Evolutionary conservation across 30 jellyfish, hydroid and myxozoan species (phyloP).

Genomic region (Clytia hemisphaerica): DNA sequence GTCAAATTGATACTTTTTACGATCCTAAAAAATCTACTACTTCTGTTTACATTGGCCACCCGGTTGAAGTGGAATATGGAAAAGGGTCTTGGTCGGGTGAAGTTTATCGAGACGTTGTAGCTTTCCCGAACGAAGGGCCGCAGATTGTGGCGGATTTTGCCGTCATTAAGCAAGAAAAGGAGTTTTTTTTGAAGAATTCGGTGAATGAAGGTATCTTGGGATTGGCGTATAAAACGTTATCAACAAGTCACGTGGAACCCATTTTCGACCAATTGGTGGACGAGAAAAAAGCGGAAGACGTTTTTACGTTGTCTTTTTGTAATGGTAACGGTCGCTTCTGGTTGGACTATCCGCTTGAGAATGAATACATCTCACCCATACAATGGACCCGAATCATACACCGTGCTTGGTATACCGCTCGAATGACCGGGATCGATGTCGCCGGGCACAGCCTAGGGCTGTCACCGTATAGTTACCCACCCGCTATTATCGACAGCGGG

Average conservation of each 20-base stretch:
- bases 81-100: constrained; percentile 99
- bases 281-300: constrained; percentile 77
- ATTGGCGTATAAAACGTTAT: constrained; percentile 77
- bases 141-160: constrained; percentile 88
- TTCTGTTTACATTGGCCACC: constrained; percentile 62
- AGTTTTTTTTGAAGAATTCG: constrained; percentile 76
- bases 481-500: constrained; percentile 96
- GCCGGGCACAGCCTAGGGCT: constrained; percentile 95
- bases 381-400: constrained; percentile 93
- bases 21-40: constrained; percentile 75
- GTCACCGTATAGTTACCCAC: constrained; percentile 96
- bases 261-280: constrained; percentile 83
- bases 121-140: constrained; percentile 95
- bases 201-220: constrained; percentile 95
- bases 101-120: constrained; percentile 79
- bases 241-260: constrained; percentile 89
- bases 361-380: constrained; percentile 61
- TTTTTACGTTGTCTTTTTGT: constrained; percentile 80
- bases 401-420: constrained; percentile 95
- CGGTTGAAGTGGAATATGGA: constrained; percentile 80
- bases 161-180: constrained; percentile 84
- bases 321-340: constrained; percentile 88
- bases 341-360: constrained; percentile 82
- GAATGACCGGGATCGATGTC: constrained; percentile 97
- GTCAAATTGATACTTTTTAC: constrained; percentile 73